Conservation (phyloP, 2,113 vertebrate genomes). For the Proterorhinus semilunaris region DNA sequence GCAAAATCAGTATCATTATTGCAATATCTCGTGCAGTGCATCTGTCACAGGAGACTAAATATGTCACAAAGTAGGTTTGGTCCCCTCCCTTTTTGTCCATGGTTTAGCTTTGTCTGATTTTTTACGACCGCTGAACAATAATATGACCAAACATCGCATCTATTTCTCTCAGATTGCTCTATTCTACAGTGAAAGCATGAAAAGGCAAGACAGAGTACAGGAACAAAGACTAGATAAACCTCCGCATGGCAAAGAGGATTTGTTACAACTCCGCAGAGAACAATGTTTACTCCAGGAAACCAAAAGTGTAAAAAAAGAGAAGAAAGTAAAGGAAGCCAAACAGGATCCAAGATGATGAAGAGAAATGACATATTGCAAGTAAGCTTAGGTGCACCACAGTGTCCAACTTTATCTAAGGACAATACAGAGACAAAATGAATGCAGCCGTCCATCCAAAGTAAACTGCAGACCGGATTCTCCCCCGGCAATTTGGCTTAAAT, state of each 20-base stretch:
- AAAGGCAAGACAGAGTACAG: slow-evolving; percentile 3
- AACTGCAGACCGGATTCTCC: not conserved
- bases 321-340: not conserved
- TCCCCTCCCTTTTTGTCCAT: no score
- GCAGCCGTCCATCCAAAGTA: not conserved
- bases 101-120: no score
- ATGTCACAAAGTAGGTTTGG: no score
- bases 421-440: not conserved
- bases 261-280: not conserved
- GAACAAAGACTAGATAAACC: slow-evolving; percentile 6
- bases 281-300: slow-evolving; percentile 1
- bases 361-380: no score
- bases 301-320: slow-evolving; percentile 8
- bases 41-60: no score
- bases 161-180: not conserved
- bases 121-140: no score
- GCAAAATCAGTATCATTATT: no score
- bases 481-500: no score
- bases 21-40: no score
- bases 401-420: not conserved
- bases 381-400: not conserved
- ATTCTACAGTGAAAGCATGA: not conserved
- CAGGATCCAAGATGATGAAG: not conserved
- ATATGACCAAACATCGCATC: not conserved
- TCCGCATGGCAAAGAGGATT: slow-evolving; percentile 4